Evolutionary conservation across 2,113 vertebrate genomes (phyloP).

Genomic region (Pterocles burchelli): DNA sequence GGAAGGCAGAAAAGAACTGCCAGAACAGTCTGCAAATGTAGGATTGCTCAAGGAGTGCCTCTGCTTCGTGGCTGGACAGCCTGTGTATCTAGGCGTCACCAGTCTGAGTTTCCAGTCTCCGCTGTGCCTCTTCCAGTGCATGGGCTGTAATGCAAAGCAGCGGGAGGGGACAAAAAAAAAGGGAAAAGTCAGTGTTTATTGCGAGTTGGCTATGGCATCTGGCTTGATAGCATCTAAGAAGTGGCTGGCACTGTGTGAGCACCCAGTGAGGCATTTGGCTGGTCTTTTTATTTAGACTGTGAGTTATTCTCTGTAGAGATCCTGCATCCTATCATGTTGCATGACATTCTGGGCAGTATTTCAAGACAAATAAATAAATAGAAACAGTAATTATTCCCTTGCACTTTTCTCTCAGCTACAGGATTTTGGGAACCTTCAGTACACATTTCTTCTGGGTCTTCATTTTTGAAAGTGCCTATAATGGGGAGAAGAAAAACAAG

Average conservation of each 20-base stretch:
- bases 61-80: neutral
- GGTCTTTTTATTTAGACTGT: neutral
- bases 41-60: neutral
- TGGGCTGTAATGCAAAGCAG: neutral
- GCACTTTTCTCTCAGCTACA: neutral
- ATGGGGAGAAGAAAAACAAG: neutral
- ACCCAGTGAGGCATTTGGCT: neutral
- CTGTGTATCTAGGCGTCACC: neutral
- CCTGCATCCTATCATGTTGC: neutral
- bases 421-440: neutral
- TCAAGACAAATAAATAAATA: slow-evolving; percentile 39
- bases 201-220: neutral
- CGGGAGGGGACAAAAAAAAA: neutral
- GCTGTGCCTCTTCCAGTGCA: neutral
- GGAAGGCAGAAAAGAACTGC: neutral
- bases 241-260: neutral
- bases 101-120: neutral
- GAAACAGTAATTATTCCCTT: neutral
- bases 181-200: neutral
- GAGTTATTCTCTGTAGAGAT: slow-evolving; percentile 2
- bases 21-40: neutral
- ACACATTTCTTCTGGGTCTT: neutral
- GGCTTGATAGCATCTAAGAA: neutral
- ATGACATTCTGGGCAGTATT: neutral
- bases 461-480: neutral